Conservation (phyloP, 2,888 invertebrate species). For the Perizoma affinitatum region DNA sequence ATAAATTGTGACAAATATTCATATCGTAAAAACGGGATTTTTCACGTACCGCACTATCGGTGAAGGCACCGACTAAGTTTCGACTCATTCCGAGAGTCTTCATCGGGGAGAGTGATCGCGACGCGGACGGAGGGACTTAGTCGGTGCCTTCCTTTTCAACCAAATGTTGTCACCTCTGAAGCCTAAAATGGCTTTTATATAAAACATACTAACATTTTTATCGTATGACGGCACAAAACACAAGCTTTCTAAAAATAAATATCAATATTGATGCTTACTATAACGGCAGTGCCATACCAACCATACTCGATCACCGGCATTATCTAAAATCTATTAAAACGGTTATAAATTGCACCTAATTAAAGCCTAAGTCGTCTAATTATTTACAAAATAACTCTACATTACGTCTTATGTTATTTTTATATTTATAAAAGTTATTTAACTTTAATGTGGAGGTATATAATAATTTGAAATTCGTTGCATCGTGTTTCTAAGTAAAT, state of each 20-base stretch:
- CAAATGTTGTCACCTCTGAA: slow-evolving; percentile 8
- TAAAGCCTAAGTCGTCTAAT: slow-evolving; percentile 47
- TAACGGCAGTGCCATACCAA: slow-evolving; percentile 56
- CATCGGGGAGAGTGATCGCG: no score
- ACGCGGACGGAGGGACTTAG: no score
- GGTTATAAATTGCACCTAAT: slow-evolving; percentile 34
- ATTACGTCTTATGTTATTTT: slow-evolving; percentile 37
- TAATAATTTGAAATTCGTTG: slow-evolving; percentile 26
- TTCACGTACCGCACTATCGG: no score
- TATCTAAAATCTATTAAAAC: slow-evolving; percentile 28
- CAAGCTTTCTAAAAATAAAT: slow-evolving; percentile 55
- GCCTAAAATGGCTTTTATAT: slow-evolving; percentile 24
- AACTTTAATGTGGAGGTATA: slow-evolving; percentile 31
- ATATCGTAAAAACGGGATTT: no score
- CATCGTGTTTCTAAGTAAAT: slow-evolving; percentile 2
- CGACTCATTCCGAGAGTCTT: no score
- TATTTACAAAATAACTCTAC: slow-evolving; percentile 49
- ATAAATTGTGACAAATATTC: no score
- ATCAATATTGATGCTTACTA: slow-evolving; percentile 45
- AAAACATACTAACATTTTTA: slow-evolving; percentile 12
- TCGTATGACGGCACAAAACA: slow-evolving; percentile 36
- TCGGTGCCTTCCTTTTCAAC: no score
- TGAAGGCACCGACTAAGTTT: no score
- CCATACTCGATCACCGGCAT: slow-evolving; percentile 31
- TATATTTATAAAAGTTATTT: slow-evolving; percentile 19